phyloP scores from a whole-genome alignment of 2,888 invertebrate species.

The Brassicogethes aeneus region DNA sequence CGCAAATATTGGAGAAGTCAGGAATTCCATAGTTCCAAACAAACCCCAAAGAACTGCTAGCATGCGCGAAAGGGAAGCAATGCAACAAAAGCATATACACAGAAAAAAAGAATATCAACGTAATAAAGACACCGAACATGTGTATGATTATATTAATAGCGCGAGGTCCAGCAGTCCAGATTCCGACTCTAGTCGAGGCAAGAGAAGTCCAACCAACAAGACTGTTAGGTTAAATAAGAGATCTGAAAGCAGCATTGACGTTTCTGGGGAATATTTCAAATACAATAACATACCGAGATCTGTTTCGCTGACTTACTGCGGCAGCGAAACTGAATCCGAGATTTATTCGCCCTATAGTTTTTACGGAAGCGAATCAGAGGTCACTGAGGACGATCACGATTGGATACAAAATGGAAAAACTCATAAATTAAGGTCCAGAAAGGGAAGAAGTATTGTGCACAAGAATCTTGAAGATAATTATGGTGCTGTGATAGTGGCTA shows the following conservation, averaged over 20 bases:
- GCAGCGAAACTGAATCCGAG: slow-evolving; percentile 76
- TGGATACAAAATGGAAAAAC: slow-evolving; percentile 41
- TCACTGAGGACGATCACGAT: slow-evolving; percentile 45
- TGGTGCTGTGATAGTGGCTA: slow-evolving; percentile 80
- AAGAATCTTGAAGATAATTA: slow-evolving; percentile 84
- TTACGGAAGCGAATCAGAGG: slow-evolving; percentile 53
- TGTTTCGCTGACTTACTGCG: slow-evolving; percentile 68
- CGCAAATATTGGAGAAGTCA: slow-evolving; percentile 77
- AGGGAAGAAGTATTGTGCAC: slow-evolving; percentile 75
- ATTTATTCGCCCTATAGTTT: slow-evolving; percentile 77
- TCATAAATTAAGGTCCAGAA: slow-evolving; percentile 57
- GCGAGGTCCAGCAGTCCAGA: slow-evolving; percentile 60
- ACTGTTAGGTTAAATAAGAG: slow-evolving; percentile 37
- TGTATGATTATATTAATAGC: slow-evolving; percentile 56
- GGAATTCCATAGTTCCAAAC: slow-evolving; percentile 64
- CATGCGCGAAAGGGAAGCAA: slow-evolving; percentile 70
- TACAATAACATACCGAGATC: slow-evolving; percentile 51
- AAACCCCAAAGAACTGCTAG: slow-evolving; percentile 83
- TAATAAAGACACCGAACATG: slow-evolving; percentile 44
- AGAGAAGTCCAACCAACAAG: slow-evolving; percentile 35
- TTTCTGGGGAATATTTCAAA: slow-evolving; percentile 49
- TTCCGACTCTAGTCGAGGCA: slow-evolving; percentile 49
- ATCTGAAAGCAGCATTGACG: slow-evolving; percentile 45
- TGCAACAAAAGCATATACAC: slow-evolving; percentile 44
- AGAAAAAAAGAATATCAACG: slow-evolving; percentile 29